These are phyloP conservation scores for Daphoenositta chrysoptera DNA, from an alignment of 2,113 vertebrate species.

Conservation along the genomic window DNA sequence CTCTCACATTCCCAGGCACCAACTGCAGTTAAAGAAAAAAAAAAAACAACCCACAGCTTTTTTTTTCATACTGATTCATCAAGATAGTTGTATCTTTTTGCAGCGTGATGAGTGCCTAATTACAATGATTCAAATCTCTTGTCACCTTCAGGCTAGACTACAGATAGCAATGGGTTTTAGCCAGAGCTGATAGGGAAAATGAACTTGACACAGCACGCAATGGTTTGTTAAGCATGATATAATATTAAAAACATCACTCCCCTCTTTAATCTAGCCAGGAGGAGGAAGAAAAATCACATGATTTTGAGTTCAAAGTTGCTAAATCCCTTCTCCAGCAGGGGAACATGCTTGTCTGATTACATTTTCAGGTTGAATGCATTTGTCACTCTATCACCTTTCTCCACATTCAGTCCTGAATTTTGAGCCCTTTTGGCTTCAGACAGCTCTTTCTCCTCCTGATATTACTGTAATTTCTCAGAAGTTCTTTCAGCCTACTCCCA, in stretches of 20 bases:
- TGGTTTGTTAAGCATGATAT: constrained; percentile 52
- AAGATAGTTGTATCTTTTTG: constrained; percentile 43
- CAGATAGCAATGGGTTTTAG: constrained; percentile 42
- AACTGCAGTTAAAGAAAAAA: background rate
- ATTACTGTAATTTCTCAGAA: background rate
- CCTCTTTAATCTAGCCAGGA: constrained; percentile 37
- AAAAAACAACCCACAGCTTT: background rate
- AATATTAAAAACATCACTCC: constrained; percentile 39
- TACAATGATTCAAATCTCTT: constrained; percentile 59
- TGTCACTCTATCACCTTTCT: constrained; percentile 26
- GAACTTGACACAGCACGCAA: constrained; percentile 55
- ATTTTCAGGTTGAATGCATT: constrained; percentile 47
- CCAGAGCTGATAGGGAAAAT: constrained; percentile 39
- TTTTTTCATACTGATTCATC: background rate
- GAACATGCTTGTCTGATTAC: constrained; percentile 46
- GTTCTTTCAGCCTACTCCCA: background rate
- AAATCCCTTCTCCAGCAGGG: constrained; percentile 48
- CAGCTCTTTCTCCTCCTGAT: background rate
- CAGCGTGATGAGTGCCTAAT: constrained; percentile 56
- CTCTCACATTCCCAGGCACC: background rate
- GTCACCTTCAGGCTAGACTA: constrained; percentile 63
- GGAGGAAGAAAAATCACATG: constrained; percentile 50
- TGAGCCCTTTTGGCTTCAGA: constrained; percentile 4
- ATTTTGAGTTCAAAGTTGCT: constrained; percentile 56
- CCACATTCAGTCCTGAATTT: background rate